Base-by-base conservation (phyloP, 2,888 invertebrate species). In the Latrodectus hesperus region DNA sequence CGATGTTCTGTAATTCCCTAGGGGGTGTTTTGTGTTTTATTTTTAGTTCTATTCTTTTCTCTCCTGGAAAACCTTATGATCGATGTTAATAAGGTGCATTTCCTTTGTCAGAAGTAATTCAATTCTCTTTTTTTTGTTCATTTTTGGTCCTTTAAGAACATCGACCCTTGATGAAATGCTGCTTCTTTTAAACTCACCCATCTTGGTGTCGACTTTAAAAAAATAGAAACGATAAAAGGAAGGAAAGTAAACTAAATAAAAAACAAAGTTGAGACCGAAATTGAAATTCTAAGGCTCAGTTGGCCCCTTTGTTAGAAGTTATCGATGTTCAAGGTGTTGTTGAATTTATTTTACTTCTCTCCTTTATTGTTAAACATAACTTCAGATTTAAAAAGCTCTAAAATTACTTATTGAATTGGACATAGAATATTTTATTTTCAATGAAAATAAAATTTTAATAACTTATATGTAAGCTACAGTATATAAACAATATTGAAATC, bases 31-130 rank as follows among this genome's bases (percentile, higher is more conserved):
- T 81, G 52, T 73, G n/a, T 68, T 49, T 68, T 84, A n/a, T 51
- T 72, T 78, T n/a, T 71, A 53, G 65, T 65, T 72, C 17, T 51
- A 65, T 71, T 72, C 22, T 53, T 65, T 81, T 76, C 68, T 52
- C 73, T 52, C 55, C 55, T n/a, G 17, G n/a, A 17, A 26, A 77
- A 67, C 73, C 52, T 79, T 80, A 85, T 85, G 85, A 85, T 85
- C 85, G 85, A 85, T 85, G 85, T 85, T 85, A 85, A 85, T 85
- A 85, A 85, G 85, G 74, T 80, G 85, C 79, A 26, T 79, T 85
- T 74, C 38, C 79, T 85, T 85, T 85, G 85, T 85, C 73, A 84
- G 53, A 55, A 79, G 85, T 80, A 85, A 85, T 85, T 85, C 79
- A 85, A 80, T 85, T 85, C 79, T 85, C 16, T 71, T 55, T 72